A percentile compares a stretch with the other conserved stretches of the same genome.
Evolutionary conservation across 1,140 invertebrate genomes (phyloP).

Genomic region (Zaprionus camerounensis): DNA sequence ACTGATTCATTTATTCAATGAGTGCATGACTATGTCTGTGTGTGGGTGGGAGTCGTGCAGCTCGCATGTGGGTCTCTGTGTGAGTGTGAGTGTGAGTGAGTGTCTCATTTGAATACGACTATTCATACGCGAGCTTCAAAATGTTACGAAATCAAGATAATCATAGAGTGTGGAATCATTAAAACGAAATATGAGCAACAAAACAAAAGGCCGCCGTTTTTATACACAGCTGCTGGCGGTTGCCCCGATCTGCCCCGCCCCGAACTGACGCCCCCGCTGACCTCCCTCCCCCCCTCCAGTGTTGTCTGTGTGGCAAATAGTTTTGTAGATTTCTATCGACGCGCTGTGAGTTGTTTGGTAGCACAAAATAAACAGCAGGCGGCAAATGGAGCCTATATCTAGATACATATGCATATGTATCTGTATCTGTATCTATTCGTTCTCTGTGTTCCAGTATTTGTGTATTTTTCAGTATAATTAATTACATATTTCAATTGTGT

Average conservation of each 20-base stretch:
- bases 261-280: neutral
- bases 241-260: constrained; percentile 8
- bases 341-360: constrained; percentile 50
- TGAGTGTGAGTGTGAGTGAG: constrained; percentile 5
- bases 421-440: constrained; percentile 14
- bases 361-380: constrained; percentile 73
- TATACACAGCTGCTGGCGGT: constrained; percentile 50
- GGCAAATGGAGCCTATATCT: constrained; percentile 52
- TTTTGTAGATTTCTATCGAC: constrained; percentile 75
- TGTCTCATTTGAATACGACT: constrained; percentile 52
- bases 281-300: neutral
- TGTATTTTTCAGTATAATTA: constrained; percentile 57
- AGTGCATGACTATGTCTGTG: neutral
- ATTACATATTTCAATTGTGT: constrained; percentile 79
- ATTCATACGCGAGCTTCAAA: constrained; percentile 38
- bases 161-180: constrained; percentile 75
- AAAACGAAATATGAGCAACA: constrained; percentile 75
- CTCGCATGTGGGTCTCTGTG: constrained; percentile 16
- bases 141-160: constrained; percentile 76
- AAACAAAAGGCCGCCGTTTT: constrained; percentile 54
- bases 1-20: constrained; percentile 36
- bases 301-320: constrained; percentile 66
- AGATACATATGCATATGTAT: constrained; percentile 21
- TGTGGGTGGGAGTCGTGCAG: constrained; percentile 20
- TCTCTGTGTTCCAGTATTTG: constrained; percentile 34